Evolutionary conservation across 30 jellyfish, hydroid and myxozoan genomes (phyloP).

Genomic region (Haliclystus octoradiatus): DNA sequence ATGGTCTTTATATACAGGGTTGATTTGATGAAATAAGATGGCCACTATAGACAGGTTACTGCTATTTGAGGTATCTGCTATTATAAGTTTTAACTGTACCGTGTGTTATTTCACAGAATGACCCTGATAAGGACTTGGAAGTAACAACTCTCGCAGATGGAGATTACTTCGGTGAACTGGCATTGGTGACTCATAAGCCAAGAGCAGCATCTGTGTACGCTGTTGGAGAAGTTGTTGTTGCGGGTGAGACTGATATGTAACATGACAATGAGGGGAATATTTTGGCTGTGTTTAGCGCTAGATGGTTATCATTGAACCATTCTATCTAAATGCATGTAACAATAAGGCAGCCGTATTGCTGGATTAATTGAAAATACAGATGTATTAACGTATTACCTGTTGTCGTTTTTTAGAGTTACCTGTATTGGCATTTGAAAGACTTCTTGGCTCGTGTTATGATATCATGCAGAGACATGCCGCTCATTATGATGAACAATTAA

Average conservation of each 20-base stretch:
- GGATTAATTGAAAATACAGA: too few relatives aligned
- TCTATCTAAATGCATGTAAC: too few relatives aligned
- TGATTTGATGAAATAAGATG: too few relatives aligned
- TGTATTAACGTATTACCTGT: too few relatives aligned
- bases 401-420: constrained; percentile 36
- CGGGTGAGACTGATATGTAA: too few relatives aligned
- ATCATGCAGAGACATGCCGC: constrained; percentile 90
- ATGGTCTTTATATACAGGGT: too few relatives aligned
- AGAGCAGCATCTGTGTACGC: constrained; percentile 98
- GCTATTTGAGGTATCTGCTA: background rate
- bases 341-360: too few relatives aligned
- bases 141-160: constrained; percentile 78
- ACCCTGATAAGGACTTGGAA: constrained; percentile 52
- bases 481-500: constrained; percentile 83
- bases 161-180: constrained; percentile 91
- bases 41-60: background rate
- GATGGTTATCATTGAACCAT: too few relatives aligned
- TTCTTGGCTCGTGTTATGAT: constrained; percentile 93
- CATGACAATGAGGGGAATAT: background rate
- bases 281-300: too few relatives aligned
- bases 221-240: constrained; percentile 60
- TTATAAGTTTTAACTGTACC: background rate
- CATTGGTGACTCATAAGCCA: constrained; percentile 98
- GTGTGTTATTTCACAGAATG: background rate
- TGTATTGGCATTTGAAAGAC: constrained; percentile 85